Percentiles rank a stretch among this genome's conserved stretches.
These are phyloP conservation scores for Epirrhoe tristata DNA, from an alignment of 2,888 invertebrate genomes.

Conservation along the genomic window DNA sequence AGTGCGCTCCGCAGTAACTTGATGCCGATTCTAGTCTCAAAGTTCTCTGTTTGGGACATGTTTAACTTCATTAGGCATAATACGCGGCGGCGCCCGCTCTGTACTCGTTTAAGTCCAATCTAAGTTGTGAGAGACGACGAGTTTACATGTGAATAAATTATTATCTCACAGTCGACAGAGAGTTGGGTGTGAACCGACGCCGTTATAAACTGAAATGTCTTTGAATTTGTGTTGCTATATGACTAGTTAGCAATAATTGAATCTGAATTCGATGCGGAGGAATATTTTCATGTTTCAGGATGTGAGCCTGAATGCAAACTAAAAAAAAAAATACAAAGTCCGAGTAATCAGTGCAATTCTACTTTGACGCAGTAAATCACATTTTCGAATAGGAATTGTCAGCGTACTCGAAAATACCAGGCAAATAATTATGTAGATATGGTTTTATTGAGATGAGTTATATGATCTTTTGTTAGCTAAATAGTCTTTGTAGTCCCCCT, in stretches of 20 bases:
- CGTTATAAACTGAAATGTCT: conserved; percentile 50
- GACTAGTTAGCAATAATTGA: conserved; percentile 37
- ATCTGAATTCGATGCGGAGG: conserved; percentile 29
- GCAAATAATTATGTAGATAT: too few relatives aligned
- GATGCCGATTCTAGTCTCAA: conserved; percentile 58
- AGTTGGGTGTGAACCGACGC: conserved; percentile 50
- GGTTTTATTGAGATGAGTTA: neutral
- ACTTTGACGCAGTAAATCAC: neutral
- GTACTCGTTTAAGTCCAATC: conserved; percentile 85
- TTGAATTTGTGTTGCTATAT: conserved; percentile 46
- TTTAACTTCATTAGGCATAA: conserved; percentile 84
- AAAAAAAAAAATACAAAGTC: too few relatives aligned
- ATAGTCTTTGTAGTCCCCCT: neutral
- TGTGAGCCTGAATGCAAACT: neutral
- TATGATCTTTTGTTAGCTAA: neutral
- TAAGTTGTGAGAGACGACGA: conserved; percentile 78
- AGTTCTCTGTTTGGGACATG: conserved; percentile 74
- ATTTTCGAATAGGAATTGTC: neutral
- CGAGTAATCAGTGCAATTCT: conserved; percentile 5
- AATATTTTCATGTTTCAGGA: conserved; percentile 32
- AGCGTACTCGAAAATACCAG: neutral
- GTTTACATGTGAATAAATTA: conserved; percentile 84
- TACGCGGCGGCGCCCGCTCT: conserved; percentile 73
- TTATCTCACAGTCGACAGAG: conserved; percentile 74
- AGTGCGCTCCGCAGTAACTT: conserved; percentile 58